Evolutionary conservation across 2,797 vertebrate genomes (phyloP).

Genomic region (Tokudaia tokunoshimensis): DNA sequence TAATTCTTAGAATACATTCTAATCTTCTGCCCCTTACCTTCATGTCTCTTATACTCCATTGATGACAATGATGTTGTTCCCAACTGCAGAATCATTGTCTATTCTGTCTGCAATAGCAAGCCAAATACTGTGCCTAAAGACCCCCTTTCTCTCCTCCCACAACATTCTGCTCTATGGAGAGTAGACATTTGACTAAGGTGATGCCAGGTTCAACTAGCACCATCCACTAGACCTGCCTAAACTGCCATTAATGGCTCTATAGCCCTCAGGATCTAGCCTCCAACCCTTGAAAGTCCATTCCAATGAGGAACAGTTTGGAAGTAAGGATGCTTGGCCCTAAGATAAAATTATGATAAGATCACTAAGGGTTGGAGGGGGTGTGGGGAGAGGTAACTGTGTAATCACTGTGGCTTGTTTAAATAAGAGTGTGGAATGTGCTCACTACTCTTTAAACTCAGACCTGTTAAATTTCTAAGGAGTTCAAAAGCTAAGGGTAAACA

Average conservation of each 20-base stretch:
- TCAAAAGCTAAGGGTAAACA: constrained; percentile 64
- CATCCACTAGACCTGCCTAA: neutral
- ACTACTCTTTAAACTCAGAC: constrained; percentile 69
- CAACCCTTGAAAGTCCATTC: constrained; percentile 27
- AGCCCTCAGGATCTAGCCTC: neutral
- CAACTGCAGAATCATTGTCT: neutral
- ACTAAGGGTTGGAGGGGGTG: constrained; percentile 10
- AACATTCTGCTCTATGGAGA: neutral
- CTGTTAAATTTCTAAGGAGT: constrained; percentile 71
- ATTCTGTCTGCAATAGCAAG: neutral
- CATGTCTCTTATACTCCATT: neutral
- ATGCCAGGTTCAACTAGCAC: neutral
- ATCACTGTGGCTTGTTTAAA: constrained; percentile 70
- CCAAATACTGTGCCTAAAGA: neutral
- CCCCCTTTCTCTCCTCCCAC: neutral
- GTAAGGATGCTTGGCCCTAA: neutral
- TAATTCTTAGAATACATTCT: neutral
- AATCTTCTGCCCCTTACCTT: neutral
- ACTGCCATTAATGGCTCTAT: neutral
- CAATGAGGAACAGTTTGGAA: constrained; percentile 26
- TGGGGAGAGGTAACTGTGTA: constrained; percentile 1
- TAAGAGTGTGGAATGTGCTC: constrained; percentile 73
- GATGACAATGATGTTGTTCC: neutral
- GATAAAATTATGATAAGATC: constrained; percentile 65
- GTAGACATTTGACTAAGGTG: neutral